Conservation (phyloP, 2,113 vertebrate genomes). For the Nestor notabilis region DNA sequence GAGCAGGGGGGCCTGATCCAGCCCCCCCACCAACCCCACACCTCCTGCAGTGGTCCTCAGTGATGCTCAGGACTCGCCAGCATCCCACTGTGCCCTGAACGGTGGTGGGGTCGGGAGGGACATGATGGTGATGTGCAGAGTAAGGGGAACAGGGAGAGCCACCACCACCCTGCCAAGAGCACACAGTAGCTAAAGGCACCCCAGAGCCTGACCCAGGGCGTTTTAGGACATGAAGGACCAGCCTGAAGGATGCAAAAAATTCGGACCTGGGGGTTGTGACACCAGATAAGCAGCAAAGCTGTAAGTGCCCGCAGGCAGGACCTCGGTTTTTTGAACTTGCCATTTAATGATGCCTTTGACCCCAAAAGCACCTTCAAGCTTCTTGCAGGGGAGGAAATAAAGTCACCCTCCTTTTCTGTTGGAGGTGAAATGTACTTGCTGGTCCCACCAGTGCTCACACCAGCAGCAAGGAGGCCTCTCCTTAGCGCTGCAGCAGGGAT, state of each 20-base stretch:
- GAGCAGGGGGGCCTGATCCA: neutral
- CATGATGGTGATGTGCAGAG: fast-evolving
- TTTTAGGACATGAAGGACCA: neutral
- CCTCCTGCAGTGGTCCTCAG: neutral
- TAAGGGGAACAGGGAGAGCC: neutral
- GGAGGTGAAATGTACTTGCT: neutral
- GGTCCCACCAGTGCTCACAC: fast-evolving
- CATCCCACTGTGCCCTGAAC: neutral
- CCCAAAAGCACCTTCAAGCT: neutral
- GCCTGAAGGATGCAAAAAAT: neutral
- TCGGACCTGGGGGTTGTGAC: neutral
- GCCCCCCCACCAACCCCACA: neutral
- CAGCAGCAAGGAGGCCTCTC: neutral
- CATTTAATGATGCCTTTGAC: neutral
- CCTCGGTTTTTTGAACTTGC: neutral
- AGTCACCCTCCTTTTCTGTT: neutral
- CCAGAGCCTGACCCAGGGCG: fast-evolving
- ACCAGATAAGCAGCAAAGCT: neutral
- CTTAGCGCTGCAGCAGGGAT: neutral
- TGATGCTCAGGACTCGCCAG: fast-evolving
- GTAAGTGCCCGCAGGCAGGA: neutral
- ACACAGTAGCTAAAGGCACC: fast-evolving
- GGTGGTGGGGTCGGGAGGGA: fast-evolving
- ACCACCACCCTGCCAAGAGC: neutral
- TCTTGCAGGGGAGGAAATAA: neutral